Evolutionary conservation across 2,113 vertebrate genomes (phyloP).

Genomic region (Campylomormyrus tamandua): DNA sequence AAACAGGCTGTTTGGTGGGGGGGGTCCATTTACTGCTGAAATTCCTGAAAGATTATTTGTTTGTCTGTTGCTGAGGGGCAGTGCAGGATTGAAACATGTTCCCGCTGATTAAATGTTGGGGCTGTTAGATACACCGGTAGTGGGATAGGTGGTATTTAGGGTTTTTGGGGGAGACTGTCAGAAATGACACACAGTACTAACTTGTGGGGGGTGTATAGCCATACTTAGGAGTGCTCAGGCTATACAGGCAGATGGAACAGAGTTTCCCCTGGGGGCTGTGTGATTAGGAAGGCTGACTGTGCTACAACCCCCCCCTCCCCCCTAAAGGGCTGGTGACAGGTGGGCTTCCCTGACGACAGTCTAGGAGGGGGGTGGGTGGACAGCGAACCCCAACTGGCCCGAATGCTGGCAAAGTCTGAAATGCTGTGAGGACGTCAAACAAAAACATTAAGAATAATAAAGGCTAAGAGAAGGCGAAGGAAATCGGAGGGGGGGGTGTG

Average conservation of each 20-base stretch:
- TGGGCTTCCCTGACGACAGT: neutral
- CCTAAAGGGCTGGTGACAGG: neutral
- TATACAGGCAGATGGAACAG: neutral
- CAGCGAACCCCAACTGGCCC: neutral
- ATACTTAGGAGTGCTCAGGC: neutral
- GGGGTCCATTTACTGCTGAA: neutral
- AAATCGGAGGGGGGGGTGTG: neutral
- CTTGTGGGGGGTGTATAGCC: neutral
- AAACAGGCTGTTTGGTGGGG: neutral
- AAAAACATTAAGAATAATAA: conserved; percentile 17
- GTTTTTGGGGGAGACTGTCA: neutral
- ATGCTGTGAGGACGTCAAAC: neutral
- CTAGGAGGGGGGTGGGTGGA: neutral
- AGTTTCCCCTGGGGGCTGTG: neutral
- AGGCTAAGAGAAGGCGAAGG: conserved; percentile 9
- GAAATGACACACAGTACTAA: neutral
- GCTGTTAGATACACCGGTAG: neutral
- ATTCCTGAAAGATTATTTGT: neutral
- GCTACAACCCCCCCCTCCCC: neutral
- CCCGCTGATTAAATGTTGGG: neutral
- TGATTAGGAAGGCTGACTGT: neutral
- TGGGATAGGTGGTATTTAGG: neutral
- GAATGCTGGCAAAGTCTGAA: neutral
- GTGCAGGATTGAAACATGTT: neutral
- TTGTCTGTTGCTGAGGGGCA: neutral